A percentile compares a stretch with the other conserved stretches of the same genome.
Evolutionary conservation across 2,888 invertebrate genomes (phyloP).

Genomic region (Xylota segnis): DNA sequence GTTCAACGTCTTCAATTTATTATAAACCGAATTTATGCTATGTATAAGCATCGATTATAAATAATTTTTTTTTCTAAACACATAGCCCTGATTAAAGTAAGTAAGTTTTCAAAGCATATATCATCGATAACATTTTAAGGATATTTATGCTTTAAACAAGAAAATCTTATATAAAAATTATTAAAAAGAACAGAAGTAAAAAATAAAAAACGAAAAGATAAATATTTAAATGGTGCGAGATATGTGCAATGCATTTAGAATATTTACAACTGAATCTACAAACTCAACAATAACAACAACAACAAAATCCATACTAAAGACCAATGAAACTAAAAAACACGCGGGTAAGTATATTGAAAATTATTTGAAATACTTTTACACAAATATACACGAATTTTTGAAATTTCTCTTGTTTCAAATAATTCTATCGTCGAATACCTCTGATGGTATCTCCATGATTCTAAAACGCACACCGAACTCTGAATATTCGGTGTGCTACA

Average conservation of each 20-base stretch:
- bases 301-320: neutral
- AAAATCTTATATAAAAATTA: neutral
- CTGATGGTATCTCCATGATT: neutral
- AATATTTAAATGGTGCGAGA: neutral
- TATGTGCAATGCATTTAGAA: conserved; percentile 12
- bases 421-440: neutral
- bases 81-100: neutral
- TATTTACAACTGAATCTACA: neutral
- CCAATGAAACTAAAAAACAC: neutral
- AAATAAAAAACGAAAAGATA: conserved; percentile 2
- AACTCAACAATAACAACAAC: neutral
- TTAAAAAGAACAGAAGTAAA: neutral
- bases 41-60: no score
- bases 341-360: neutral
- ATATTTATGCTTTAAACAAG: neutral
- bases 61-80: no score
- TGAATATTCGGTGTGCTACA: neutral
- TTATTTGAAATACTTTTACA: neutral
- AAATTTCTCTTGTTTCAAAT: neutral
- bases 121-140: neutral
- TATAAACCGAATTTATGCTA: neutral
- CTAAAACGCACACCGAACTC: neutral
- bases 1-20: conserved; percentile 36
- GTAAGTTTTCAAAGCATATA: neutral
- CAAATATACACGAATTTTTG: neutral